These are phyloP conservation scores for Melanotaenia maccullochi DNA, from an alignment of 2,797 vertebrate genomes.

Conservation along the genomic window DNA sequence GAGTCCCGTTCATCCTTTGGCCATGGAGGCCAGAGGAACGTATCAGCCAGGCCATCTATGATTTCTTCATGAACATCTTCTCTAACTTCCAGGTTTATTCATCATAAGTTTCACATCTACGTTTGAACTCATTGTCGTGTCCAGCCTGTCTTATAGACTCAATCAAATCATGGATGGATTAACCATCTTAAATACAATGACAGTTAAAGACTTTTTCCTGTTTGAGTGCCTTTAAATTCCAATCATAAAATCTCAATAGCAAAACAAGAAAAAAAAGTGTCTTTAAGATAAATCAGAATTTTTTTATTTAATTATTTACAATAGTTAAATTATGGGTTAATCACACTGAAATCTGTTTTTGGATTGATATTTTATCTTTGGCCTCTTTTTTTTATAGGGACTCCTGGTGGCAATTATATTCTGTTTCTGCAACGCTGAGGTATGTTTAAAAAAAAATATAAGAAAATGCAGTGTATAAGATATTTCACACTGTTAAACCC, in stretches of 20 bases:
- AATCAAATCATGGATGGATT: background rate
- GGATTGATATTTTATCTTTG: conserved; percentile 20
- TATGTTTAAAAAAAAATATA: conserved; percentile 47
- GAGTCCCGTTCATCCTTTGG: conserved; percentile 81
- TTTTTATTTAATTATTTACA: background rate
- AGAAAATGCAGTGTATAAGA: background rate
- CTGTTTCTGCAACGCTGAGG: conserved; percentile 87
- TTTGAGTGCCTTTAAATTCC: no score
- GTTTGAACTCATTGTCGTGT: background rate
- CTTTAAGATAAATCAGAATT: background rate
- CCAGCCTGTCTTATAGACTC: background rate
- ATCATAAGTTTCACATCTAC: background rate
- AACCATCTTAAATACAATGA: background rate
- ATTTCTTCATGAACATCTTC: conserved; percentile 76
- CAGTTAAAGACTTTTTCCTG: no score
- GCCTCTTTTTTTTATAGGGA: conserved; percentile 72
- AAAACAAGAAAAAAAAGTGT: no score
- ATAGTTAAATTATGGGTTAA: conserved; percentile 5
- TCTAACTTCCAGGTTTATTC: conserved; percentile 79
- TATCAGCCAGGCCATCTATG: conserved; percentile 65
- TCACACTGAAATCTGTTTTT: conserved; percentile 18
- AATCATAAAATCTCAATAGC: no score
- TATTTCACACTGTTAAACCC: background rate
- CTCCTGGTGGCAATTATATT: conserved; percentile 85
- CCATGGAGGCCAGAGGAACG: conserved; percentile 71